Evolutionary conservation across 1,140 invertebrate species (phyloP), one percentile per base, ranked within the genome.

Genomic region (Psix sp.): DNA sequence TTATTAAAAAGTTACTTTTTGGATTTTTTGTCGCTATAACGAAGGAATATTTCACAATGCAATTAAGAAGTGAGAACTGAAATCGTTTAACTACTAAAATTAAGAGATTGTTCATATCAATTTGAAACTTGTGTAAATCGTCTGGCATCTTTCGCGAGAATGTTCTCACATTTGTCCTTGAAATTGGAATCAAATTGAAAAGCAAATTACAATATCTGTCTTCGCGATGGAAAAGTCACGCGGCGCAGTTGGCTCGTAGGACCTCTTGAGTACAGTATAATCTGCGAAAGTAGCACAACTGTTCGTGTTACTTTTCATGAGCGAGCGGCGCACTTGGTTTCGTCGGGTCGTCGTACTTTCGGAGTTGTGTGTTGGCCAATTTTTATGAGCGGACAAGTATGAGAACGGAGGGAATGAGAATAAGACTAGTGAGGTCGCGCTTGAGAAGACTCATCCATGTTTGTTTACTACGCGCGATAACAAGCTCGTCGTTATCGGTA

Each of bases 281-380:
- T 72, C 52, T 21, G 36, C 43, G 59, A 72, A 72, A 72, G 68
- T 72, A 45, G 68, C 57, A 72, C 68, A 56, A 59, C 31, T 51
- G 38, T 57, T 51, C 59, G 68, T 52, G 51, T 65, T 72, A 57
- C 59, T 72, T 72, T 63, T 72, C 68, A 72, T 72, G 65, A 56
- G 18, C 33, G 51, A 45, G 39, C 29, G 18, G 36, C 31, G 66
- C 39, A 36, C 51, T 56, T 62, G 42, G 59, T 65, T 65, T 59
- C 33, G 38, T 56, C 20, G 51, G 51, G 42, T 43, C 49, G 36
- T 24, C 51, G 43, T 36, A 48, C 51, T 62, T 49, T 71, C 49
- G 35, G 51, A 48, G 24, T 42, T 35, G 40, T 40, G 46, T 9
- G 15, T n/a, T 38, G 39, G 40, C 7, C 31, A 45, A 54, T 54